Evolutionary conservation across 2,113 vertebrate species (phyloP), one percentile per base, ranked within the genome.

Genomic region (Alexandromys fortis): DNA sequence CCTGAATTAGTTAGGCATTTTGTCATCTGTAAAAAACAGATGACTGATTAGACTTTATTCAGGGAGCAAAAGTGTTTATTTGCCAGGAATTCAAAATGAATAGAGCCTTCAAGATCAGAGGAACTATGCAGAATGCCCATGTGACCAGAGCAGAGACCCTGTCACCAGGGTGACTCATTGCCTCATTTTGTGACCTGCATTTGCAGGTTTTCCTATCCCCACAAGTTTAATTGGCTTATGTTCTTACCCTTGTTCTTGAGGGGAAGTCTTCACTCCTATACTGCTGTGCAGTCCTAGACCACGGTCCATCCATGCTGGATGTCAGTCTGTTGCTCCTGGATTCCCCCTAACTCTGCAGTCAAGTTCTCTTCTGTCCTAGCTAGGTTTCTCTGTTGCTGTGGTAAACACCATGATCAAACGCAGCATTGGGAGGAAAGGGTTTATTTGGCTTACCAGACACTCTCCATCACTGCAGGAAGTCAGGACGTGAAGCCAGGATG

Each of bases 11-110:
- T 19, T 89, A 11, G 61, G 33, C n/a, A 63, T 70, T 93, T 96
- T 83, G 55, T 78, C 77, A 52, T 38, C 65, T 94, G 4, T 93
- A 91, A 95, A 95, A 90, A 86, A 16, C 81, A 78, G 61, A 52
- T 7, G 24, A 38, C 24, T 42, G 26, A 19, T 67, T 93, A n/a
- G 33, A 16, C 26, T 68, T 55, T 75, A 26, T 55, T 38, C 26
- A 88, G 58, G 7, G 78, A 58, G 61, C 13, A 81, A 42, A 82
- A 26, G 10, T 21, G 16, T 61, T 2, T 21, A 73, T 47, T 72
- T 86, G 13, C 28, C 22, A 45, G 35, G 65, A 38, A 16, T 19
- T 11, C 55, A 67, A 24, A 3, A 26, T 49, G 9, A 95, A 76
- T 0, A 12, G 72, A 5, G 19, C n/a, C 42, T 35, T 47, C 58